These are phyloP conservation scores for Chalcis sispes DNA, from an alignment of 2,888 invertebrate species.

Conservation along the genomic window DNA sequence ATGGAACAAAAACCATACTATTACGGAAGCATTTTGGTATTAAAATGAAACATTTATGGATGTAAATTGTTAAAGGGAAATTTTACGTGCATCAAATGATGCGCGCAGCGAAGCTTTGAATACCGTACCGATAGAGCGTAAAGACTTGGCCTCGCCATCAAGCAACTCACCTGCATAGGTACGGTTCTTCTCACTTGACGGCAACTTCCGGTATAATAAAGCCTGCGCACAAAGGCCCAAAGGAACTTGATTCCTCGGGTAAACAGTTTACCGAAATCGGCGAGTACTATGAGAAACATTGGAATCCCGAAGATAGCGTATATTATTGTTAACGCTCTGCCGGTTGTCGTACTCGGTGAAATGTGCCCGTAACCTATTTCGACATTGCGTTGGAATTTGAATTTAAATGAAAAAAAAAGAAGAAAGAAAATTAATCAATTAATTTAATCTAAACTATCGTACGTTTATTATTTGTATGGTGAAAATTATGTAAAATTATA, in stretches of 20 bases:
- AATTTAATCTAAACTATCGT: neutral
- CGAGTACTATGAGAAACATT: slow-evolving; percentile 93
- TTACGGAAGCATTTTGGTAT: no score
- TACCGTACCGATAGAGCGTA: no score
- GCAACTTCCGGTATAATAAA: slow-evolving; percentile 92
- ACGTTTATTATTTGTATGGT: neutral
- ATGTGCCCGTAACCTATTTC: slow-evolving; percentile 98
- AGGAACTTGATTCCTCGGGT: slow-evolving; percentile 93
- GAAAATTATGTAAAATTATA: neutral
- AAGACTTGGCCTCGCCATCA: no score
- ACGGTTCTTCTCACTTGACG: slow-evolving; percentile 85
- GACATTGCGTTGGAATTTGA: neutral
- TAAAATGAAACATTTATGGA: no score
- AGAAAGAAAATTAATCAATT: slow-evolving; percentile 4
- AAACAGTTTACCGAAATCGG: slow-evolving; percentile 94
- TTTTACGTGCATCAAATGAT: no score
- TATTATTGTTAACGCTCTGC: slow-evolving; percentile 91
- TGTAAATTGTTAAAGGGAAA: no score
- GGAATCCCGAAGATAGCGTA: slow-evolving; percentile 98
- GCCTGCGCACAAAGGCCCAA: slow-evolving; percentile 89
- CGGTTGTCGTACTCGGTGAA: slow-evolving; percentile 91
- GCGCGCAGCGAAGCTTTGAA: no score
- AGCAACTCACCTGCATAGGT: slow-evolving; percentile 83
- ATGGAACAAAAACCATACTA: no score
- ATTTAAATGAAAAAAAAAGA: neutral